phyloP scores from a whole-genome alignment of 2,888 invertebrate genomes.

The Elmis aenea region DNA sequence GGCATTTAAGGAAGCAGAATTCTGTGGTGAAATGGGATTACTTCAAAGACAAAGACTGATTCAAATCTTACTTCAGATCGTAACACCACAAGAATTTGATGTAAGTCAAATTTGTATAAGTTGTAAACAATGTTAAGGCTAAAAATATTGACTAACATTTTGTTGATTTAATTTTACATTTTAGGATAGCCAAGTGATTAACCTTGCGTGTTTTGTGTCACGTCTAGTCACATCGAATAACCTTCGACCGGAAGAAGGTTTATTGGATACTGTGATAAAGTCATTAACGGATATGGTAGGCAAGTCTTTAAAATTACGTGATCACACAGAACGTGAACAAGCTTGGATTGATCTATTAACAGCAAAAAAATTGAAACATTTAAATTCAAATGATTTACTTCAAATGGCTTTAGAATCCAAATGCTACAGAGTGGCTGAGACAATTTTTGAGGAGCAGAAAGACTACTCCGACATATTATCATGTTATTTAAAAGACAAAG shows the following conservation, averaged over 20 bases:
- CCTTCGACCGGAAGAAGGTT: constrained; percentile 38
- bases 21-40: constrained; percentile 65
- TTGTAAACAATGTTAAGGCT: not conserved
- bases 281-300: constrained; percentile 35
- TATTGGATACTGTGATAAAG: constrained; percentile 58
- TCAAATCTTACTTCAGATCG: constrained; percentile 71
- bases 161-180: constrained; percentile 25
- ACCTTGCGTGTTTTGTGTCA: constrained; percentile 42
- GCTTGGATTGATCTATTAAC: constrained; percentile 65
- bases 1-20: constrained; percentile 78
- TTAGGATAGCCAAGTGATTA: constrained; percentile 51
- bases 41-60: constrained; percentile 71
- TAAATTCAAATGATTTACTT: constrained; percentile 56
- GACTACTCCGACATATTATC: constrained; percentile 60
- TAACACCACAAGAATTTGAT: constrained; percentile 62
- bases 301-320: constrained; percentile 40
- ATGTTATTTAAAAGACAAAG: constrained; percentile 62
- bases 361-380: constrained; percentile 56
- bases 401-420: constrained; percentile 58
- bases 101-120: constrained; percentile 51
- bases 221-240: constrained; percentile 40
- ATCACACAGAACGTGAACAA: constrained; percentile 66
- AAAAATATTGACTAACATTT: not conserved
- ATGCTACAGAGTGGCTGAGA: constrained; percentile 68
- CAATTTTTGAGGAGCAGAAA: constrained; percentile 57